These are phyloP conservation scores for Bos javanicus DNA, from an alignment of 2,113 vertebrate species.

Conservation along the genomic window DNA sequence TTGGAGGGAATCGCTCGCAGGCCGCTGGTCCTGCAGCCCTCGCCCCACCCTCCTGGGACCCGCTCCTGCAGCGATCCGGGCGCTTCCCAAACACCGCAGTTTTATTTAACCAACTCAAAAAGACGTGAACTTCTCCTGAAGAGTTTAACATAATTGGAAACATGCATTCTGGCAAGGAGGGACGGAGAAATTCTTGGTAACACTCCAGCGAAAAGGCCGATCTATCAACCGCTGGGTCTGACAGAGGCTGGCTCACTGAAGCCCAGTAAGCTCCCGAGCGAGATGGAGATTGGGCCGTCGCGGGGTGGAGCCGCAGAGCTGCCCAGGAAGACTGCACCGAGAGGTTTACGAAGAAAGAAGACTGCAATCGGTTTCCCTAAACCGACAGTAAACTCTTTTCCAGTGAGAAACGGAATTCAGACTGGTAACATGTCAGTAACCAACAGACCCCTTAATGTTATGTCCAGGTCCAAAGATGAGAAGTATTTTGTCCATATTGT, in stretches of 20 bases:
- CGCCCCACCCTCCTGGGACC: not conserved
- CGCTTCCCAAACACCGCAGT: not conserved
- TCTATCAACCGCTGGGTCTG: slow-evolving; percentile 41
- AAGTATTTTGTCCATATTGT: not conserved
- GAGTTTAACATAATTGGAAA: slow-evolving; percentile 68
- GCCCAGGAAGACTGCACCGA: not conserved
- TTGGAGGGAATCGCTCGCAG: not conserved
- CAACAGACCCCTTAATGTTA: not conserved
- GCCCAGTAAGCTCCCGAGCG: not conserved
- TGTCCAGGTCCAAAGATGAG: not conserved
- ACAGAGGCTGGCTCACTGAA: not conserved
- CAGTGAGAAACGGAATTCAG: not conserved
- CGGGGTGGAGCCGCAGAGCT: too few species aligned
- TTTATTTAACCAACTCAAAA: slow-evolving; percentile 46
- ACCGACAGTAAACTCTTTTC: not conserved
- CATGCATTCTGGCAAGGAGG: slow-evolving; percentile 64
- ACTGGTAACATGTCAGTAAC: not conserved
- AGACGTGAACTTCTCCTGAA: slow-evolving; percentile 52
- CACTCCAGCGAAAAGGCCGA: slow-evolving; percentile 51
- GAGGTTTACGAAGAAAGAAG: not conserved
- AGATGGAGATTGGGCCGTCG: not conserved
- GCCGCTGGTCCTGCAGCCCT: not conserved
- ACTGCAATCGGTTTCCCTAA: not conserved
- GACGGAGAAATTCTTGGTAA: slow-evolving; percentile 65
- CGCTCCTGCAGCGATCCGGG: rapidly evolving